A percentile compares a stretch with the other conserved stretches of the same genome.
Conservation (phyloP, 2,797 vertebrate species). For the Micropoecilia bifurca region DNA sequence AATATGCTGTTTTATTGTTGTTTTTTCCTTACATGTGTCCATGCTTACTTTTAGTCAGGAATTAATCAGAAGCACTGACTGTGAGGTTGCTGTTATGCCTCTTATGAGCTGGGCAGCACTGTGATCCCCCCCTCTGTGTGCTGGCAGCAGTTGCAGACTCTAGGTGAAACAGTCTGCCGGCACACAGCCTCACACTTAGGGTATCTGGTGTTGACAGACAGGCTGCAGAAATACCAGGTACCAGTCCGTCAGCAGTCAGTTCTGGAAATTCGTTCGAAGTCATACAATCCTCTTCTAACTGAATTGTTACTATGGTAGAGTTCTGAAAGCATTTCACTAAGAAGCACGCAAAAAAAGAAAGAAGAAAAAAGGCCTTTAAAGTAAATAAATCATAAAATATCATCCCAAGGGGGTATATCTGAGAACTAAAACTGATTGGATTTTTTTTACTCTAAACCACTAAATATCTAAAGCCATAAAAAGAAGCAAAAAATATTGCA, state of each 20-base stretch:
- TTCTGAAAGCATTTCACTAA: constrained; percentile 1
- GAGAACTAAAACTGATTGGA: background rate
- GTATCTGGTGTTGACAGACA: constrained; percentile 77
- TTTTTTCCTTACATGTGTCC: constrained; percentile 62
- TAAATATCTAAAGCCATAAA: background rate
- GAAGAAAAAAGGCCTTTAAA: background rate
- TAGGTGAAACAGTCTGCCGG: constrained; percentile 49
- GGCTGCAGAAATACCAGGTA: constrained; percentile 74
- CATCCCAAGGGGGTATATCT: background rate
- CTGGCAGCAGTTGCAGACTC: constrained; percentile 63
- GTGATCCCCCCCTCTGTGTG: constrained; percentile 47
- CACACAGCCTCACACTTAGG: constrained; percentile 55
- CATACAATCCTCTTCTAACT: constrained; percentile 45
- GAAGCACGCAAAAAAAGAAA: background rate
- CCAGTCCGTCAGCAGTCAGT: constrained; percentile 65
- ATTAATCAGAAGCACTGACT: constrained; percentile 55
- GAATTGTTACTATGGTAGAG: constrained; percentile 1
- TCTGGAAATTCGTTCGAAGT: constrained; percentile 58
- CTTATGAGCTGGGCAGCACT: constrained; percentile 51
- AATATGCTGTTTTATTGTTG: constrained; percentile 16
- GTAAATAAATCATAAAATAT: background rate
- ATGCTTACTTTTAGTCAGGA: constrained; percentile 45
- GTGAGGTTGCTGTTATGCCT: constrained; percentile 40
- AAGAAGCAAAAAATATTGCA: background rate
- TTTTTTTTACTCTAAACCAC: background rate